Percentiles rank a stretch among this genome's conserved stretches.
These are phyloP conservation scores for Carettochelys insculpta DNA, from an alignment of 2,113 vertebrate genomes.

Conservation along the genomic window DNA sequence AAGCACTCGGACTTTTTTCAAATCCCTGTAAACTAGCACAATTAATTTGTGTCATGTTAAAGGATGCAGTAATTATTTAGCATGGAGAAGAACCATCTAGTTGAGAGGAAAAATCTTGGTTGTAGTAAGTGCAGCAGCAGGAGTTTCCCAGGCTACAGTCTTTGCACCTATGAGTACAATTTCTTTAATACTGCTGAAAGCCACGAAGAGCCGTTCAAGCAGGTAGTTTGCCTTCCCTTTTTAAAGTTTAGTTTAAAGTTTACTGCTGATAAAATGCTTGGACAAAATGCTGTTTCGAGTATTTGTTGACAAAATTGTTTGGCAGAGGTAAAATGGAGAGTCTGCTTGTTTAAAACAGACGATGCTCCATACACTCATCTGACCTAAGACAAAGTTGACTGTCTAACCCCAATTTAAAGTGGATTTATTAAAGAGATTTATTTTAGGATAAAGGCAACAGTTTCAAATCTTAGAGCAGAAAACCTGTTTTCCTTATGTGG, in stretches of 20 bases:
- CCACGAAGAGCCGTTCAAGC: neutral
- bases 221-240: neutral
- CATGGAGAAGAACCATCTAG: neutral
- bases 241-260: neutral
- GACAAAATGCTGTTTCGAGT: neutral
- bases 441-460: neutral
- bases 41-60: neutral
- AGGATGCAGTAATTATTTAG: neutral
- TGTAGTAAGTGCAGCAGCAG: neutral
- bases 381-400: neutral
- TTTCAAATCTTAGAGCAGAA: conserved; percentile 12
- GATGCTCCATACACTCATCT: neutral
- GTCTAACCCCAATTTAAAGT: neutral
- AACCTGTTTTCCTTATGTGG: neutral
- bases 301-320: neutral
- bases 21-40: neutral
- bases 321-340: neutral
- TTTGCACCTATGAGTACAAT: neutral
- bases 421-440: neutral
- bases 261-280: neutral
- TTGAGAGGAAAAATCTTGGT: neutral
- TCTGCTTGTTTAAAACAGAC: neutral
- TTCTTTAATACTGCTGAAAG: neutral
- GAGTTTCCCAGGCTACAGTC: neutral
- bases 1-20: neutral